Base-by-base conservation (phyloP, 2,113 vertebrate genomes). In the Mesoclemmys tuberculata region DNA sequence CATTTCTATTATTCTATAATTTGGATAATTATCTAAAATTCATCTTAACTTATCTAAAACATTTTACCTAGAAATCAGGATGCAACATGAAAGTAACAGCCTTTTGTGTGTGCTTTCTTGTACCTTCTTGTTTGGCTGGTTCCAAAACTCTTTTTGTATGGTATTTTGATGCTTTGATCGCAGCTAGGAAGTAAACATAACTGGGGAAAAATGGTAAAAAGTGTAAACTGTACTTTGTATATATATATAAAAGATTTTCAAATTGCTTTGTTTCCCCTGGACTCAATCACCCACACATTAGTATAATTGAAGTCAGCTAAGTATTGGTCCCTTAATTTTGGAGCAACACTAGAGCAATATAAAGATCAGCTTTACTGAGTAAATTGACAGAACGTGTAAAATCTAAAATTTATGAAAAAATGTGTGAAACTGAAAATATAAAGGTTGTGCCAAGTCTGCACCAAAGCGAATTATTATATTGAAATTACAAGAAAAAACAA, bases 351-450 rank as follows among this genome's bases (percentile, higher is more conserved):
- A 58, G 26, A 58, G 56, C 56, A 58, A 58, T 58, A 29, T 58
- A 58, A 58, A 58, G 26, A 58, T 58, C 56, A 58, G 56, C 56
- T 27, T 58, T 58, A 58, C 12, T 58, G 56, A 58, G 56, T 27
- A 58, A 58, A 29, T 5, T 58, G 56, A 58, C 56, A 58, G 56
- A 58, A 58, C 10, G 4, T 12, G 11, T 27, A 58, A 58, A 58
- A 5, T 24, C 26, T 27, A 58, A 58, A 58, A 58, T 10, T 24
- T 58, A 11, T 56, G 9, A 56, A 27, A 49, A 6, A 18, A 10
- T 82, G 0, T 5, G 35, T 18, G 1, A 84, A 48, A 56, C 64
- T 24, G 38, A 2, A 1, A 8, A 41, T 84, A 27, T 3, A 54
- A 1, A 1, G 55, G 27, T 26, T 56, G 55, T 56, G 55, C 10